Conservation (phyloP, 2,113 vertebrate genomes). For the Thomomys bottae region DNA sequence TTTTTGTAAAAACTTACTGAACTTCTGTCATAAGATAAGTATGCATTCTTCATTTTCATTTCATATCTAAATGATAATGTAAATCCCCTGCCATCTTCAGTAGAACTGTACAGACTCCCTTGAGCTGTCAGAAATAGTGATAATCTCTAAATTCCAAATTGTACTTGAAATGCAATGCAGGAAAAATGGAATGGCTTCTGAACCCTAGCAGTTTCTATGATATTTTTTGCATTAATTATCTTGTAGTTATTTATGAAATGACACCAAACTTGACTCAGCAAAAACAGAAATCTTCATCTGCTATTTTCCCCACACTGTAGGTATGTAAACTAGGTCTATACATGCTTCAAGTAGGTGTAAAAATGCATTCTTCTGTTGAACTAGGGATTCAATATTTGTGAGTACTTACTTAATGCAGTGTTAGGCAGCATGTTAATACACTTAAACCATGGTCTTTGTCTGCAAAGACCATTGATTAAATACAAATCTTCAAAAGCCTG, state of each 20-base stretch:
- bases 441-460: neutral
- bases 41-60: conserved; percentile 8
- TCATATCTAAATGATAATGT: conserved; percentile 49
- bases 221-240: conserved; percentile 65
- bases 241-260: conserved; percentile 65
- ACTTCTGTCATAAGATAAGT: neutral
- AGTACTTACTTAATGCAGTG: neutral
- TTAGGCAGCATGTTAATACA: neutral
- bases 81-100: conserved; percentile 54
- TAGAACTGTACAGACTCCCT: conserved; percentile 51
- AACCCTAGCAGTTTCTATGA: conserved; percentile 74
- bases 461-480: conserved; percentile 13
- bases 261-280: conserved; percentile 44
- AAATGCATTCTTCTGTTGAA: neutral
- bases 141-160: conserved; percentile 74
- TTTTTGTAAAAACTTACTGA: conserved; percentile 32
- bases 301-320: neutral
- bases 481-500: neutral
- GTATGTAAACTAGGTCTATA: neutral
- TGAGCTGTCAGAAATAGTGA: conserved; percentile 66
- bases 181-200: conserved; percentile 56
- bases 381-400: neutral
- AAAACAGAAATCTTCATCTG: conserved; percentile 37
- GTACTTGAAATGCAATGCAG: conserved; percentile 73
- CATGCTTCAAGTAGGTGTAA: neutral